Base-by-base conservation (phyloP, 2,113 vertebrate genomes). In the Mirounga angustirostris region DNA sequence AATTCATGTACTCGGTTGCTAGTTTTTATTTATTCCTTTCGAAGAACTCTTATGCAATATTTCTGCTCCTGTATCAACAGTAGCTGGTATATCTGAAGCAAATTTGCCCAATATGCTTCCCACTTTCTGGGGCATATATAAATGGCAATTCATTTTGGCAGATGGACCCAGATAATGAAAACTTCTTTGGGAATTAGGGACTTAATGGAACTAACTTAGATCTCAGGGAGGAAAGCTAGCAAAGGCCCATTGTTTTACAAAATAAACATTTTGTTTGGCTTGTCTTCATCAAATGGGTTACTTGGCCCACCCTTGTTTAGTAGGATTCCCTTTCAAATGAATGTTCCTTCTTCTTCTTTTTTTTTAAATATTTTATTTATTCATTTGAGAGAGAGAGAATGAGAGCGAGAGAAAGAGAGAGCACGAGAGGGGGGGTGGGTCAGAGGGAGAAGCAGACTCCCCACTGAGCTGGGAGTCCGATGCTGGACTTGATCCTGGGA, bases 131-230 rank as follows among this genome's bases (percentile, higher is more conserved):
- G 36, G 63, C 26, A 65, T 94, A 52, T 50, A 46, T 84, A 94
- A 93, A 85, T 89, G 76, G 28, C 50, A 73, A 81, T 89, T 94
- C 59, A 78, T 86, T 78, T 94, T 93, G 50, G 67, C 59, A 93
- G 43, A 82, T 69, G 26, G 30, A n/a, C 59, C 22, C 56, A 91
- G 52, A 95, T 46, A 95, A 93, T 76, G 22, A 93, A 94, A 93
- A 10, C 15, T 92, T 92, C 88, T 87, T 76, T 59, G 61, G 54
- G 54, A 92, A 88, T 95, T 74, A 83, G 46, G 33, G 3, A 87
- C 15, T 84, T 83, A 76, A 61, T 69, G 86, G 65, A 93, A 96
- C 46, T 93, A 58, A 78, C 86, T 97, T 94, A 71, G 69, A 94
- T 82, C 30, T 76, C 50, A 74, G 24, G 40, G 36, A 93, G 78